A percentile compares a stretch with the other conserved stretches of the same genome.
phyloP scores from a whole-genome alignment of 2,113 vertebrate genomes.

The Dolichotis patagonum region DNA sequence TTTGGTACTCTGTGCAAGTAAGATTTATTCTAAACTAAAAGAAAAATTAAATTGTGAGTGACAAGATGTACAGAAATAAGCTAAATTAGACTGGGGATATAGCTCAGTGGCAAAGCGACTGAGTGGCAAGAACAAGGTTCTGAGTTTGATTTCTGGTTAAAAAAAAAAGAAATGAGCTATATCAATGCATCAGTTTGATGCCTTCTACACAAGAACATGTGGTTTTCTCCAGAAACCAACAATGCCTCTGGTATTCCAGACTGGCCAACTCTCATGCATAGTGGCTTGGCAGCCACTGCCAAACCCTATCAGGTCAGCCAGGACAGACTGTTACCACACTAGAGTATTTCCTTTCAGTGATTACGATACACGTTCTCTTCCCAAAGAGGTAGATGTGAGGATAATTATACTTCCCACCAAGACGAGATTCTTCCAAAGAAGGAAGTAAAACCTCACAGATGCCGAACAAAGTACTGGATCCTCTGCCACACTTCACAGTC shows the following conservation, averaged over 20 bases:
- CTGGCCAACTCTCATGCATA: not conserved
- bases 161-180: not conserved
- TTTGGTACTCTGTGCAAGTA: not conserved
- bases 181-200: not conserved
- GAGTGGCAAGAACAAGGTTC: too few species aligned
- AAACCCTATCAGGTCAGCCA: not conserved
- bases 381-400: conserved; percentile 8
- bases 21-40: not conserved
- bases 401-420: conserved; percentile 43
- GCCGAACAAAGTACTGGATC: not conserved
- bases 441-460: not conserved
- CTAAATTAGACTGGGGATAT: too few species aligned
- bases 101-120: too few species aligned
- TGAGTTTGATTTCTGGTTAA: too few species aligned
- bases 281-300: conserved; percentile 8
- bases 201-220: not conserved
- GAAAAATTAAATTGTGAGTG: not conserved
- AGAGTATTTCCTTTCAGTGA: conserved; percentile 51
- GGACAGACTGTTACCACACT: not conserved
- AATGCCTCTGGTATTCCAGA: not conserved
- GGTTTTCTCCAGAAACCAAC: conserved; percentile 28
- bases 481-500: not conserved
- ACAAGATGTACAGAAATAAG: not conserved
- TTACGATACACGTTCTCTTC: conserved; percentile 47
- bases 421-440: conserved; percentile 62